Evolutionary conservation across 2,888 invertebrate genomes (phyloP), one percentile per base, ranked within the genome.

Genomic region (Stenichneumon culpator): DNA sequence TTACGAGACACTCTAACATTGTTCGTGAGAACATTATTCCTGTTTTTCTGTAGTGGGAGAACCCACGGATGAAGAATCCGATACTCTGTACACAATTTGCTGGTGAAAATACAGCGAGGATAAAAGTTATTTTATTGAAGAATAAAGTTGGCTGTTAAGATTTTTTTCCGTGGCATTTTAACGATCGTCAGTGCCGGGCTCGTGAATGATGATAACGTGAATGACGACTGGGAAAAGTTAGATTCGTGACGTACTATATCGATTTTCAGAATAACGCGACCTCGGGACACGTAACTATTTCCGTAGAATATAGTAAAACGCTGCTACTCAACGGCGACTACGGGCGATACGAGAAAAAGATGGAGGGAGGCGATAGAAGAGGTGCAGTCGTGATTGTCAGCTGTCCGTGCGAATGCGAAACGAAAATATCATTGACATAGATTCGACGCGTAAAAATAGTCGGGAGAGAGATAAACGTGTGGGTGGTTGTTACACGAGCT

Each of bases 401-500:
- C 90, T 92, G 92, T 92, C 90, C 86, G 88, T 88, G 89, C 87
- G 87, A 91, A 91, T 90, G 88, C 87, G 89, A 88, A 90, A 90
- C 90, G 90, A 90, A 92, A 92, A 92, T 91, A 92, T 88, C 90
- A 89, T 89, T 91, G 92, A 92, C 92, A 91, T 89, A 91, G 90
- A 90, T 92, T 91, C 88, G 79, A 74, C 79, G 83, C 36, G 84
- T 86, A 89, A 87, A 91, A 91, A 92, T 90, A 92, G 89, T 89
- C 77, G 54, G 73, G 81, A 83, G 70, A 67, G 74, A 79, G 81
- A 78, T 85, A 82, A 44, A 84, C 74, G 84, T 68, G 79, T 84
- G 73, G 82, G 81, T 80, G 82, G 69, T 84, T 72, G 60, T 11
- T 79, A 67, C 63, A 81, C 32, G 60, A 60, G 32, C 14, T 28